These are phyloP conservation scores for Pogonocherus hispidulus DNA, from an alignment of 2,888 invertebrate species.

Conservation along the genomic window DNA sequence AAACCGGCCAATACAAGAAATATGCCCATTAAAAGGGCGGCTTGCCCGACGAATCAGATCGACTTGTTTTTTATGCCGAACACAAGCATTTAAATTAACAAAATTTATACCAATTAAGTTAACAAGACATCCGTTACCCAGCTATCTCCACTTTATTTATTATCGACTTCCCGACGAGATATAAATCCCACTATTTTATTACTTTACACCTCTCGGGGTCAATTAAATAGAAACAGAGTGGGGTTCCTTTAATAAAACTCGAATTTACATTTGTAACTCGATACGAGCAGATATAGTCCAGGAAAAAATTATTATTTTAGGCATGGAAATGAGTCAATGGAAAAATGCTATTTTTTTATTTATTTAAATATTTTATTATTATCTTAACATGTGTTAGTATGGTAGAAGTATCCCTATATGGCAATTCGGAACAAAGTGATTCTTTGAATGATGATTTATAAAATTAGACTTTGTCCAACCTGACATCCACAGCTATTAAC, in stretches of 20 bases:
- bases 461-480: too few species aligned
- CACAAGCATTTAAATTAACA: slow-evolving; percentile 53
- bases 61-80: slow-evolving; percentile 45
- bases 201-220: slow-evolving; percentile 51
- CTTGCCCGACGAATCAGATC: slow-evolving; percentile 45
- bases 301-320: not conserved
- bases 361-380: too few species aligned
- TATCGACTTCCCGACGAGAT: slow-evolving; percentile 36
- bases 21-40: not conserved
- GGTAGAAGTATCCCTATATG: too few species aligned
- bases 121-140: slow-evolving; percentile 54
- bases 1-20: not conserved
- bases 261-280: slow-evolving; percentile 54
- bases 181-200: slow-evolving; percentile 53
- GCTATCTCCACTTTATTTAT: slow-evolving; percentile 50
- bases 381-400: too few species aligned
- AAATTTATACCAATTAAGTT: slow-evolving; percentile 56
- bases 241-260: slow-evolving; percentile 44
- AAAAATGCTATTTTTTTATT: too few species aligned
- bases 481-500: too few species aligned
- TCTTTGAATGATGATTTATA: too few species aligned
- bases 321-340: too few species aligned
- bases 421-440: too few species aligned
- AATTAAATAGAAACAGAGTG: slow-evolving; percentile 47
- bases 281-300: slow-evolving; percentile 37